Conservation (phyloP, 2,113 vertebrate species). For the Paratilapia polleni region DNA sequence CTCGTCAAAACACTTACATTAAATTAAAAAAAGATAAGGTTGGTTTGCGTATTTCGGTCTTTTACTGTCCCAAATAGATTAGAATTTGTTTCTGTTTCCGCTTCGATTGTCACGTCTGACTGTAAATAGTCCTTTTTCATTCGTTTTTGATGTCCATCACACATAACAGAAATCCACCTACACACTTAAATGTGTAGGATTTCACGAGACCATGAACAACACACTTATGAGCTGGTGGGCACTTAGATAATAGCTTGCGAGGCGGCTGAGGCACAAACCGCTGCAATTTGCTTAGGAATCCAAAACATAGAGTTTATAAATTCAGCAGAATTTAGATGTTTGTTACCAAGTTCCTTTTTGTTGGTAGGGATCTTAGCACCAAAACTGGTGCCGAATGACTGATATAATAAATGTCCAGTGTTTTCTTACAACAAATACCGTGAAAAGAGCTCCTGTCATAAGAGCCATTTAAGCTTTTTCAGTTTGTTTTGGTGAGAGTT, state of each 20-base stretch:
- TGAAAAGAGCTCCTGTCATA: constrained; percentile 58
- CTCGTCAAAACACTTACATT: constrained; percentile 72
- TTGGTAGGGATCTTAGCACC: constrained; percentile 48
- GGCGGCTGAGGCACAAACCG: constrained; percentile 89
- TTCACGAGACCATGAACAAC: constrained; percentile 76
- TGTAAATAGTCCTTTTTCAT: constrained; percentile 59
- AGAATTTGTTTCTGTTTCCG: constrained; percentile 51
- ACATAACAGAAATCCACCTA: constrained; percentile 73
- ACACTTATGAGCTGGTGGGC: constrained; percentile 93
- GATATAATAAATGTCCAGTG: constrained; percentile 58
- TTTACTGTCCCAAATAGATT: constrained; percentile 61
- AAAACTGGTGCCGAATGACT: constrained; percentile 50
- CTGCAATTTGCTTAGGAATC: constrained; percentile 75
- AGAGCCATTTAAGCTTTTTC: constrained; percentile 58
- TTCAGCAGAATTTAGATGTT: constrained; percentile 68
- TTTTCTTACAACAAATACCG: constrained; percentile 67
- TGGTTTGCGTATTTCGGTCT: constrained; percentile 60
- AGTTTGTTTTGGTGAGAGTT: constrained; percentile 76
- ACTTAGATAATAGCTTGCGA: constrained; percentile 95
- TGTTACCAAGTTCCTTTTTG: constrained; percentile 52
- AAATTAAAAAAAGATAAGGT: constrained; percentile 74
- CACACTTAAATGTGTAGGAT: constrained; percentile 70
- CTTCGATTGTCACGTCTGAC: constrained; percentile 91
- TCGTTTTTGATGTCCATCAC: constrained; percentile 69
- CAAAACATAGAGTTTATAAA: constrained; percentile 73